Evolutionary conservation across 2,888 invertebrate genomes (phyloP).

Genomic region (Celastrina argiolus): DNA sequence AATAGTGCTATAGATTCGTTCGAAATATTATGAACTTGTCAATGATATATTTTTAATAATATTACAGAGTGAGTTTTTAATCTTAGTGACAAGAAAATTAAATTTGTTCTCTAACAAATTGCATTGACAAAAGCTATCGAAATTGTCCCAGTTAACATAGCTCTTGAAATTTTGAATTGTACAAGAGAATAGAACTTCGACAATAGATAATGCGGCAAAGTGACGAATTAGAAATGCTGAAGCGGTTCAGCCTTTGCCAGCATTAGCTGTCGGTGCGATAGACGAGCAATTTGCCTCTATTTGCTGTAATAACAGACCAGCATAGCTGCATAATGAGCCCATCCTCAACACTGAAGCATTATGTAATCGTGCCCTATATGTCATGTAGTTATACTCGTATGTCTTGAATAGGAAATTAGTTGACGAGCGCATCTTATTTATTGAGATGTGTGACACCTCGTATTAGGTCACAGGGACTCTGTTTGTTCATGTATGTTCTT

Average conservation of each 20-base stretch:
- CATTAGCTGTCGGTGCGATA: conserved; percentile 59
- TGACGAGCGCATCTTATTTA: too few relatives aligned
- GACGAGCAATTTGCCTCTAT: conserved; percentile 75
- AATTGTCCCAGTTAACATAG: not conserved
- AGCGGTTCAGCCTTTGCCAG: conserved; percentile 59
- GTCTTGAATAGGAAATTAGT: not conserved
- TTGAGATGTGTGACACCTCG: too few relatives aligned
- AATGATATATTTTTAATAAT: too few relatives aligned
- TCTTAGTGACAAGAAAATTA: too few relatives aligned
- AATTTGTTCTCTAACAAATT: too few relatives aligned
- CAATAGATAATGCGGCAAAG: conserved; percentile 23
- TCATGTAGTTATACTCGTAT: not conserved
- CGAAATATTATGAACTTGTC: too few relatives aligned
- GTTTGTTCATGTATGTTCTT: too few relatives aligned
- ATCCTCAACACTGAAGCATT: conserved; percentile 46
- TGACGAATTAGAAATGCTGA: conserved; percentile 48
- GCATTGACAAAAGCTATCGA: not conserved
- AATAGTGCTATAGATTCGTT: too few relatives aligned
- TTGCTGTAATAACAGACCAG: conserved; percentile 70
- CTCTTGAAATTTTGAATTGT: not conserved
- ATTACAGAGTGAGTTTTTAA: too few relatives aligned
- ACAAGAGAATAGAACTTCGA: not conserved
- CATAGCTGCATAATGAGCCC: conserved; percentile 71
- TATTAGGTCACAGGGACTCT: too few relatives aligned
- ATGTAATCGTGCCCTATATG: conserved; percentile 2